Conservation (phyloP, 2,113 vertebrate genomes). For the Nothocercus nigrocapillus region DNA sequence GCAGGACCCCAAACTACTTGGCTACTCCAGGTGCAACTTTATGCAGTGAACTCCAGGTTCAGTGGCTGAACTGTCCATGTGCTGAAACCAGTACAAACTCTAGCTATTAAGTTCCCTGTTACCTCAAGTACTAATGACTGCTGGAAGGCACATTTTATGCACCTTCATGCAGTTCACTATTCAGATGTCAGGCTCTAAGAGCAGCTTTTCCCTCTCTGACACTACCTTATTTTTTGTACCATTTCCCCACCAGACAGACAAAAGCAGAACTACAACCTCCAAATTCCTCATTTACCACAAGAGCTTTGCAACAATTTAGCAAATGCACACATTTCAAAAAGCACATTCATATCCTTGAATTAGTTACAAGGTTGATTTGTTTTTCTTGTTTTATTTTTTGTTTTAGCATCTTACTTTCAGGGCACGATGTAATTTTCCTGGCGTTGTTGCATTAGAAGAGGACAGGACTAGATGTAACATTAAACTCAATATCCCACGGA, state of each 20-base stretch:
- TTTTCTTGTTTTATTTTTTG: neutral
- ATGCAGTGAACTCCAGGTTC: neutral
- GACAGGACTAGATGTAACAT: neutral
- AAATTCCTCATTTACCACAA: neutral
- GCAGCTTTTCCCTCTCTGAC: neutral
- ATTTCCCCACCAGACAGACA: neutral
- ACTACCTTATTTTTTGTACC: neutral
- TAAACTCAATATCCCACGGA: neutral
- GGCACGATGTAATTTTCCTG: neutral
- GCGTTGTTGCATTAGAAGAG: neutral
- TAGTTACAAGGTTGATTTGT: neutral
- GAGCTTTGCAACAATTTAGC: neutral
- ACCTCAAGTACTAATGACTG: neutral
- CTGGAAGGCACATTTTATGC: neutral
- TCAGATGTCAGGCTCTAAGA: neutral
- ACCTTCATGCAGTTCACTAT: neutral
- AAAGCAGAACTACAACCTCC: neutral
- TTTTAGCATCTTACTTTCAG: neutral
- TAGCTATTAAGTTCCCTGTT: neutral
- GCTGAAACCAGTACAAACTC: neutral
- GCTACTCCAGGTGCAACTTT: neutral
- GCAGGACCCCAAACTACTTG: neutral
- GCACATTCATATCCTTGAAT: neutral
- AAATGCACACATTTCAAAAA: neutral
- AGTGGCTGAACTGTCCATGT: neutral